These are phyloP conservation scores for Catocala fraxini DNA, from an alignment of 2,888 invertebrate species.

Conservation along the genomic window DNA sequence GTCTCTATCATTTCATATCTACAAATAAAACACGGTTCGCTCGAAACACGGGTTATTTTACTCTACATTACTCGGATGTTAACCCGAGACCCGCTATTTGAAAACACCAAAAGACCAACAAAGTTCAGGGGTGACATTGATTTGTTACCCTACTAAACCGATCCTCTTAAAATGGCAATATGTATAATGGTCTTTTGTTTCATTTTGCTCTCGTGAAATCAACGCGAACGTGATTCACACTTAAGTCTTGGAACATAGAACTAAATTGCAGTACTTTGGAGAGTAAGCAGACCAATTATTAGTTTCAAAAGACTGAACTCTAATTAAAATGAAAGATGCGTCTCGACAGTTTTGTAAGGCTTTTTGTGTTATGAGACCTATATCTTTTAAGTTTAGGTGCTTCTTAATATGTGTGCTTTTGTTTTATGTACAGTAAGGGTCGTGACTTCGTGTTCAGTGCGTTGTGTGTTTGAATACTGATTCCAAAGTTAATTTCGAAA, in stretches of 20 bases:
- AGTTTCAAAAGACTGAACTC: conserved; percentile 50
- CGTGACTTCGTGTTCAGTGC: background rate
- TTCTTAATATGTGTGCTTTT: background rate
- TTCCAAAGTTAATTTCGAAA: too few relatives aligned
- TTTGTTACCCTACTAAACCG: conserved; percentile 59
- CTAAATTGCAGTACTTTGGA: conserved; percentile 52
- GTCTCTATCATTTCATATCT: too few relatives aligned
- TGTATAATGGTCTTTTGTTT: conserved; percentile 38
- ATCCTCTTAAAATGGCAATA: conserved; percentile 52
- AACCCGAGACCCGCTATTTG: conserved; percentile 10
- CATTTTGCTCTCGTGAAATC: conserved; percentile 36
- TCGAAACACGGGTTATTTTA: too few relatives aligned
- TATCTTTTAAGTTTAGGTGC: conserved; percentile 22
- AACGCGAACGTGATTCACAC: conserved; percentile 54
- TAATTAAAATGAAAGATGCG: conserved; percentile 36
- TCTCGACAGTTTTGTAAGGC: conserved; percentile 26
- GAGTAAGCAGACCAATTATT: conserved; percentile 58
- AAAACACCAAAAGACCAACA: conserved; percentile 24
- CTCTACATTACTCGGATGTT: background rate
- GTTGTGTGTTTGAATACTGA: too few relatives aligned
- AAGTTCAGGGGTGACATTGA: conserved; percentile 61
- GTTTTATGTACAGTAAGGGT: background rate
- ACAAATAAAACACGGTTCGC: too few relatives aligned
- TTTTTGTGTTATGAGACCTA: conserved; percentile 28
- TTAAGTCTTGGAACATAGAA: conserved; percentile 52